Base-by-base conservation (phyloP, 2,113 vertebrate genomes). In the Siphamia tubifer region DNA sequence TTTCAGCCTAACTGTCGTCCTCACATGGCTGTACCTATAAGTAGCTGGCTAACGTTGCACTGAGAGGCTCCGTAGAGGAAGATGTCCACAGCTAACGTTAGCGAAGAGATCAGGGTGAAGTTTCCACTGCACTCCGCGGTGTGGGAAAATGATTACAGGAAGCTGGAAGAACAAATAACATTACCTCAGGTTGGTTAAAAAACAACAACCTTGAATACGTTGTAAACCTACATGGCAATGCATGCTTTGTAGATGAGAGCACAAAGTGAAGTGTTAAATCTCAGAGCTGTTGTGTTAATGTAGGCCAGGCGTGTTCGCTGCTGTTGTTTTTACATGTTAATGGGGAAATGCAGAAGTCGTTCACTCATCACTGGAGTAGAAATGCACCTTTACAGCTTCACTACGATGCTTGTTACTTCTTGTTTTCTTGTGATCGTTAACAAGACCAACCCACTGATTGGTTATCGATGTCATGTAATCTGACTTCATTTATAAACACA, bases 71-170 rank as follows among this genome's bases (percentile, higher is more conserved):
- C 68, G 25, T 16, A 69, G 70, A 83, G 82, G 56, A 86, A 87
- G 88, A 95, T 95, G 95, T 89, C 91, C 63, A 85, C 84, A 73
- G 84, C 87, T 55, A 90, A 74, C 61, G 67, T 89, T 20, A 86
- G 80, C 83, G 90, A 87, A 71, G 87, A 91, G 77, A 81, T 92
- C 68, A 48, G 76, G 76, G 69, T 45, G 73, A 84, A 87, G 35
- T 99, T 94, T 77, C 95, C 95, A 8, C 83, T 99, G 53, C 97
- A 99, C 24, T 82, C 89, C 54, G 87, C 95, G 11, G 96, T 98
- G 25, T 99, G 98, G 98, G 93, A 93, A 62, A 99, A 99, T 47
- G 95, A 98, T 77, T 96, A 94, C 92, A 92, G 91, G 70, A 88
- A 71, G 61, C 90, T 99, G 89, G 95, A 97, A 2, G 81, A 89